Evolutionary conservation across 2,797 vertebrate species (phyloP).

Genomic region (Chelon labrosus): DNA sequence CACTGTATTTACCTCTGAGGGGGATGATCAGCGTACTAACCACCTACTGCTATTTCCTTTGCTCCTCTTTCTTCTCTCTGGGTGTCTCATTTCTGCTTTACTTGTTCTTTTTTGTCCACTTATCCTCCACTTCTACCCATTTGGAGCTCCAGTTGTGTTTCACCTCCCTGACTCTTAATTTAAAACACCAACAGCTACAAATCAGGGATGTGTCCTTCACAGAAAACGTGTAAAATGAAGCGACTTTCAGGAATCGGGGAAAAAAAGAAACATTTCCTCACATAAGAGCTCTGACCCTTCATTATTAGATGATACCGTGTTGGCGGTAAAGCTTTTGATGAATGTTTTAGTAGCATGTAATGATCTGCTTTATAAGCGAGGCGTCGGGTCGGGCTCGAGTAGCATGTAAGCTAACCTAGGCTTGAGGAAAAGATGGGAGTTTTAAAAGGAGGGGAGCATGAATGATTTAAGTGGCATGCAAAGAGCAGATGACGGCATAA

Average conservation of each 20-base stretch:
- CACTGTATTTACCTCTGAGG: conserved; percentile 51
- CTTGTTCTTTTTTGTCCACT: not conserved
- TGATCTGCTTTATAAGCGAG: not conserved
- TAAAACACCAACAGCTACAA: conserved; percentile 4
- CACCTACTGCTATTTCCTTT: conserved; percentile 11
- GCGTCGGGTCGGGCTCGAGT: conserved; percentile 43
- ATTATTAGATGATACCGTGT: conserved; percentile 37
- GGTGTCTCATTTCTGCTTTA: not conserved
- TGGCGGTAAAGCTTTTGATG: conserved; percentile 47
- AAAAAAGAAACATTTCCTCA: not conserved
- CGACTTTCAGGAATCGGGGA: too few relatives aligned
- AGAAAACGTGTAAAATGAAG: not conserved
- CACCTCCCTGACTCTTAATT: not conserved
- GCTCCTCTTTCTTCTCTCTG: not conserved
- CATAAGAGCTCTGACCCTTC: conserved; percentile 6
- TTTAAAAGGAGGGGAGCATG: conserved; percentile 54
- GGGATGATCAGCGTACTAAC: conserved; percentile 12
- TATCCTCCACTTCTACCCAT: not conserved
- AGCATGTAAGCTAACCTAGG: conserved; percentile 50
- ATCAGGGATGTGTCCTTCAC: conserved; percentile 8
- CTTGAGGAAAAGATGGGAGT: conserved; percentile 48
- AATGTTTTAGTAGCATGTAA: conserved; percentile 59
- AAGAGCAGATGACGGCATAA: conserved; percentile 68
- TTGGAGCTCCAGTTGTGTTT: conserved; percentile 4
- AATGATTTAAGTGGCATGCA: conserved; percentile 70